phyloP scores from a whole-genome alignment of 2,888 invertebrate genomes.

The Silvanus unidentatus region DNA sequence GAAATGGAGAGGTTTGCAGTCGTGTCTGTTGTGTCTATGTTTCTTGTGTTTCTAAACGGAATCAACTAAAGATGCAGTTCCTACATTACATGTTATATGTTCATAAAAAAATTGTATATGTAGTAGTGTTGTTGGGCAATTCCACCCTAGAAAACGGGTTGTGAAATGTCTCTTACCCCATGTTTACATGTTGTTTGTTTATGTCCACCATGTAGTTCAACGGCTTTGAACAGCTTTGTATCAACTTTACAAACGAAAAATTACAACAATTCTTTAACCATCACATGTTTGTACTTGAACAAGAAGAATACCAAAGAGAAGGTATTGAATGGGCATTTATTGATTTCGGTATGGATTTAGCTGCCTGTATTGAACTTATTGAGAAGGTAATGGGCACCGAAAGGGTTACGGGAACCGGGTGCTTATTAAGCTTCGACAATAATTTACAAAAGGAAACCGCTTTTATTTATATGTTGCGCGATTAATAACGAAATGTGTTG shows the following conservation, averaged over 20 bases:
- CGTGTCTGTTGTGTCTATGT: background rate
- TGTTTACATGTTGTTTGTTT: slow-evolving; percentile 28
- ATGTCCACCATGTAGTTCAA: slow-evolving; percentile 59
- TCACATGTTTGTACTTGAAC: slow-evolving; percentile 90
- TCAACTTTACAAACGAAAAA: slow-evolving; percentile 92
- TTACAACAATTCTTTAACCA: slow-evolving; percentile 93
- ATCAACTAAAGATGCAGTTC: too few relatives aligned
- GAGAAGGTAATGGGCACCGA: slow-evolving; percentile 56
- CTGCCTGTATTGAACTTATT: slow-evolving; percentile 74
- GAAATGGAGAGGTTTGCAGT: slow-evolving; percentile 2
- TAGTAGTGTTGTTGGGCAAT: slow-evolving; percentile 17
- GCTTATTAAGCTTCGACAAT: slow-evolving; percentile 2
- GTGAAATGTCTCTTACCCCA: slow-evolving; percentile 21
- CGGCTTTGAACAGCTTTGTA: slow-evolving; percentile 90
- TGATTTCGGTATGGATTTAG: slow-evolving; percentile 89
- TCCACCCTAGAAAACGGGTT: slow-evolving; percentile 30
- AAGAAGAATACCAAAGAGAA: slow-evolving; percentile 87
- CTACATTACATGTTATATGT: background rate
- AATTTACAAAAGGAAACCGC: background rate
- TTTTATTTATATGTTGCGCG: slow-evolving; percentile 5
- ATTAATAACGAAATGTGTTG: background rate
- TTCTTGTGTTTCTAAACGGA: too few relatives aligned
- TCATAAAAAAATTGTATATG: slow-evolving; percentile 16
- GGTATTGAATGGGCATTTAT: slow-evolving; percentile 91
- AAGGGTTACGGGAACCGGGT: slow-evolving; percentile 1